A percentile compares a stretch with the other conserved stretches of the same genome.
Conservation (phyloP, 2,888 invertebrate species). For the Dryobotodes eremita region DNA sequence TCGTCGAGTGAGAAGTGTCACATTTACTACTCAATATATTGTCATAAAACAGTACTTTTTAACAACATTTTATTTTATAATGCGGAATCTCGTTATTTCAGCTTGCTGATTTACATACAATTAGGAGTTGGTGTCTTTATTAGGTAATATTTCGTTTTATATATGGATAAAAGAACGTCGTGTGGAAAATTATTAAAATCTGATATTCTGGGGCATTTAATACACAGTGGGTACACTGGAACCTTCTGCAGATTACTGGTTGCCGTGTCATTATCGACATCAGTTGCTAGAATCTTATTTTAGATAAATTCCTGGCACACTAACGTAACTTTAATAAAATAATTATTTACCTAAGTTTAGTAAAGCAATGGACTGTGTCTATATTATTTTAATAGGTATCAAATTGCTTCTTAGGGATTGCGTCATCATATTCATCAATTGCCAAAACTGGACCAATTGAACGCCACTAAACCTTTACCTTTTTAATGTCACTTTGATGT, state of each 20-base stretch:
- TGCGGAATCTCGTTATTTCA: constrained; percentile 70
- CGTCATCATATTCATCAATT: too few relatives aligned
- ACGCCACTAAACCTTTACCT: background rate
- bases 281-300: constrained; percentile 29
- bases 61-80: constrained; percentile 74
- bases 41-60: constrained; percentile 79
- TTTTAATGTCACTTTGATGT: background rate
- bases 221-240: constrained; percentile 3
- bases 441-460: background rate
- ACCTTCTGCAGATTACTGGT: background rate
- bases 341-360: constrained; percentile 4
- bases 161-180: constrained; percentile 15
- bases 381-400: background rate
- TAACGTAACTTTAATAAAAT: background rate
- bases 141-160: constrained; percentile 51
- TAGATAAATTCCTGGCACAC: constrained; percentile 18
- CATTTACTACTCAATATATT: constrained; percentile 81
- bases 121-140: constrained; percentile 69
- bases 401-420: background rate
- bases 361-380: background rate
- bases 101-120: constrained; percentile 71
- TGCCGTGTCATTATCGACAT: constrained; percentile 4
- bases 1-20: constrained; percentile 81
- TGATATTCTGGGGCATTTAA: constrained; percentile 38
- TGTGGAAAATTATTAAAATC: constrained; percentile 41